Conservation (phyloP, 1,140 invertebrate genomes). For the silkworm (Bombyx mori) region DNA sequence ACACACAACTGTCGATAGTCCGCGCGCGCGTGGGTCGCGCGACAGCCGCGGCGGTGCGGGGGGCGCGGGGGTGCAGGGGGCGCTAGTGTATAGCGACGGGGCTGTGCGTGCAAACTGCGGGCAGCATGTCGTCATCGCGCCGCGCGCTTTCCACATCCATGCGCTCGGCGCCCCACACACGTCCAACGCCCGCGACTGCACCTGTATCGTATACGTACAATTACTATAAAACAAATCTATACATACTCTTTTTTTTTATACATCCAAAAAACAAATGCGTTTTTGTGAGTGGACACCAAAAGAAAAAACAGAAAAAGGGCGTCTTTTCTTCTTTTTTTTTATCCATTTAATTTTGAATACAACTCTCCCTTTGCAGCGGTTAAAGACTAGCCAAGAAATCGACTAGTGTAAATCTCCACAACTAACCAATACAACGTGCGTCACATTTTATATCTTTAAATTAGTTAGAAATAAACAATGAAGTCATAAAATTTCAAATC, state of each 20-base stretch:
- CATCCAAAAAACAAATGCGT: neutral
- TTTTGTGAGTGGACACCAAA: neutral
- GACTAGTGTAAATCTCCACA: too few relatives aligned
- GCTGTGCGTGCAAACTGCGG: slow-evolving; percentile 49
- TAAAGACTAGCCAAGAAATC: too few relatives aligned
- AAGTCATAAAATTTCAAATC: too few relatives aligned
- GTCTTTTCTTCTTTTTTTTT: too few relatives aligned
- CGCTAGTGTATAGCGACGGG: slow-evolving; percentile 62
- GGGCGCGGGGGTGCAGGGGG: slow-evolving; percentile 6
- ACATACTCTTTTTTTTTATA: neutral
- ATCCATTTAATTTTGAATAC: too few relatives aligned
- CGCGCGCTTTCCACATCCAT: slow-evolving; percentile 59
- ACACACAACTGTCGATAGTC: neutral
- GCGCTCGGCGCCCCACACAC: slow-evolving; percentile 36
- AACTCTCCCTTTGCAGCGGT: too few relatives aligned
- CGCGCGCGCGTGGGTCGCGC: neutral
- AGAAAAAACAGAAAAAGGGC: too few relatives aligned
- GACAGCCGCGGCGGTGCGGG: neutral
- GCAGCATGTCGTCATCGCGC: slow-evolving; percentile 48
- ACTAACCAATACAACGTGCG: too few relatives aligned
- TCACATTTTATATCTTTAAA: too few relatives aligned
- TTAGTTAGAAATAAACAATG: too few relatives aligned
- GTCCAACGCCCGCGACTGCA: slow-evolving; percentile 6
- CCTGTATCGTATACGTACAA: too few relatives aligned
- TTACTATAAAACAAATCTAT: too few relatives aligned